Evolutionary conservation across 2,113 vertebrate species (phyloP).

Genomic region (Taxidea taxus): DNA sequence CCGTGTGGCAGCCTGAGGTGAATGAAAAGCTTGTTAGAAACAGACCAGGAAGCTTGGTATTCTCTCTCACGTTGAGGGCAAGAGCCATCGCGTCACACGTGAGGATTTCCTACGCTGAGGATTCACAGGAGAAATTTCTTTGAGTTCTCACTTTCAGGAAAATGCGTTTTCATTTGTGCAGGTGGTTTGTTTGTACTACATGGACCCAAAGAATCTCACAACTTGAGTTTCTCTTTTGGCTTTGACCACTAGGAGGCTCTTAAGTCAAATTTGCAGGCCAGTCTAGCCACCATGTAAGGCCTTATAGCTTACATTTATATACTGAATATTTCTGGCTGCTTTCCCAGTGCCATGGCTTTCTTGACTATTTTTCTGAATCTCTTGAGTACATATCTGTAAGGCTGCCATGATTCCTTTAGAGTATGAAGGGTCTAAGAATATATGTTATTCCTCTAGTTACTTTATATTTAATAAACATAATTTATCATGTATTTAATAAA

Average conservation of each 20-base stretch:
- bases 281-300: background rate
- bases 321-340: background rate
- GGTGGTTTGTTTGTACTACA: background rate
- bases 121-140: background rate
- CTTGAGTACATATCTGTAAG: background rate
- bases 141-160: background rate
- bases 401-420: background rate
- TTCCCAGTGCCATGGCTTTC: background rate
- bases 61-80: background rate
- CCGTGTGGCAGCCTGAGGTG: background rate
- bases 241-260: background rate
- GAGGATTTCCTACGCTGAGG: background rate
- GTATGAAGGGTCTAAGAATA: background rate
- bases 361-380: background rate
- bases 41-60: background rate
- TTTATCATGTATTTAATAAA: background rate
- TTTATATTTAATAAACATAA: background rate
- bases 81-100: background rate
- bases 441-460: background rate
- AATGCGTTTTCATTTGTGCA: background rate
- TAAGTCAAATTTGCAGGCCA: background rate
- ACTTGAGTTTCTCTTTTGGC: background rate
- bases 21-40: background rate
- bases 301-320: background rate
- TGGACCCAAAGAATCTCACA: background rate